These are phyloP conservation scores for Zaprionus ornatus DNA, from an alignment of 1,140 invertebrate genomes.

Conservation along the genomic window DNA sequence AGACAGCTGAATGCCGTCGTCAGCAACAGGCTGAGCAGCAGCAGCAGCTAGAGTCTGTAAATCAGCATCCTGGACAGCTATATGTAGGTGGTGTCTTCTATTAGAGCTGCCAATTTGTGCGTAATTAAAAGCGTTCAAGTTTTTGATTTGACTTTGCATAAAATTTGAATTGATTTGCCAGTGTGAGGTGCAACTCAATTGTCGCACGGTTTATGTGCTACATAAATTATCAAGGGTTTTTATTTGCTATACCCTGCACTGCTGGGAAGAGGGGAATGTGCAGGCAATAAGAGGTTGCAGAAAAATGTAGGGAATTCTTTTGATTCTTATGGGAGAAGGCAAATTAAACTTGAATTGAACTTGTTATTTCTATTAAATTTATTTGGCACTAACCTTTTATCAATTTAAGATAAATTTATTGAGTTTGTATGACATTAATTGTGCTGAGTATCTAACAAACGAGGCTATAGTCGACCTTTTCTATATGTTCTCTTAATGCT, in stretches of 20 bases:
- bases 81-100: background rate
- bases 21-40: constrained; percentile 42
- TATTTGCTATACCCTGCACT: background rate
- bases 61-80: background rate
- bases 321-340: too few relatives aligned
- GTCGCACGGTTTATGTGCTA: constrained; percentile 62
- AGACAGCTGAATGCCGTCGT: constrained; percentile 47
- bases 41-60: too few relatives aligned
- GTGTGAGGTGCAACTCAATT: constrained; percentile 50
- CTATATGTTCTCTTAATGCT: constrained; percentile 4
- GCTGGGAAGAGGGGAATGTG: background rate
- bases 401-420: too few relatives aligned
- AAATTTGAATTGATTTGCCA: constrained; percentile 54
- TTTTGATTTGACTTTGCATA: constrained; percentile 65
- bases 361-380: background rate
- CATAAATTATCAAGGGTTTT: constrained; percentile 66
- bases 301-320: too few relatives aligned
- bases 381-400: too few relatives aligned
- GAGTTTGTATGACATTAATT: too few relatives aligned
- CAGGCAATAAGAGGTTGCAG: background rate
- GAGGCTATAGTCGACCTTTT: background rate
- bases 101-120: constrained; percentile 50
- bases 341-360: background rate
- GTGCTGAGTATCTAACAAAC: background rate
- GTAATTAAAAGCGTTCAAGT: constrained; percentile 74